Base-by-base conservation (phyloP, 2,797 vertebrate genomes). In the Darevskia mixta region DNA sequence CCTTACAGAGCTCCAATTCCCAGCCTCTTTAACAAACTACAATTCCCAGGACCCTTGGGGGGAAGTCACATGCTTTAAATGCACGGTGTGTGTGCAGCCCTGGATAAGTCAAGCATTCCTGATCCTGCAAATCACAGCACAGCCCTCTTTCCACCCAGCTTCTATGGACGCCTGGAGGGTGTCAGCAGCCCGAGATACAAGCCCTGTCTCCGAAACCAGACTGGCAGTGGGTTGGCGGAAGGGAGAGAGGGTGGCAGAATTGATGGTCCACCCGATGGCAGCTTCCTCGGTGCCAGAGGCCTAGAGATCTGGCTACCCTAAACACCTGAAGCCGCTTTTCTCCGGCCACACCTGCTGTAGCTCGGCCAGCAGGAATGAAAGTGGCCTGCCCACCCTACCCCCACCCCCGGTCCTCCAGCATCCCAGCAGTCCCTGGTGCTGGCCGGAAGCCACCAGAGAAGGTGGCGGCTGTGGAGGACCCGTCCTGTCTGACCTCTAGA, bases 401-500 rank as follows among this genome's bases (percentile, higher is more conserved):
- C 13, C 32, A 15, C 1, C 15, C 3, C 6, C 3, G 41, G 43
- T 4, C 69, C 66, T 35, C n/a, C n/a, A 10, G 9, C 2, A 1
- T 73, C 69, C 35, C 86, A 20, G 45, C 86, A 45, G 45, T 2
- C 86, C 38, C 25, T 7, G 35, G 71, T 35, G 10, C 71, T 75
- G 72, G 83, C 83, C 10, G 45, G 20, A 13, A 4, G 79, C 71
- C 45, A 15, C 20, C 3, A 5, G 3, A 4, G 35, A 75, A 66
- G 66, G 73, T 7, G 66, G n/a, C 41, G 3, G 61, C 76, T 67
- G 41, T 8, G 32, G 71, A 27, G 18, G 7, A 38, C 29, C 71
- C 1, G 79, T 87, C 86, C 86, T 82, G 35, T 27, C 29, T 87
- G 86, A 87, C 79, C 86, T 87, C 86, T 38, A 82, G 55, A 8